phyloP scores from a whole-genome alignment of 2,797 vertebrate genomes.

The Malacoraja senta region DNA sequence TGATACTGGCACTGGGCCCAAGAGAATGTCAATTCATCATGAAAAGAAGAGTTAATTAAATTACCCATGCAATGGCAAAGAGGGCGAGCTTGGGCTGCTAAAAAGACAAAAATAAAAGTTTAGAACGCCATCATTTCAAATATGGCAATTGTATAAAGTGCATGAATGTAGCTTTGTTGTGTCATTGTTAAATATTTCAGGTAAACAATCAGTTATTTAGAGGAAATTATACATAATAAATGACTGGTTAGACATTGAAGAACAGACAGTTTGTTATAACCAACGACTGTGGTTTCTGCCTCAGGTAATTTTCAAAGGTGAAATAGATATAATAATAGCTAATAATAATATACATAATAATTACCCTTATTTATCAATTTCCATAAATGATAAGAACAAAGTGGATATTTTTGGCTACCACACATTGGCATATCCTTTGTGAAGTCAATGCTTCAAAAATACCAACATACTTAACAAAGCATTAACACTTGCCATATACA shows the following conservation, averaged over 20 bases:
- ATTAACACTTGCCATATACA: neutral
- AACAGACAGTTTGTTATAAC: neutral
- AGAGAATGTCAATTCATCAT: slow-evolving; percentile 47
- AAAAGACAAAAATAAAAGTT: slow-evolving; percentile 39
- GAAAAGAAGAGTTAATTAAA: slow-evolving; percentile 47
- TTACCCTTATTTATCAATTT: neutral
- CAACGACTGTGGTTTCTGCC: neutral
- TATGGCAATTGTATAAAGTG: neutral
- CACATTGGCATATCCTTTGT: neutral
- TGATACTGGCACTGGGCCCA: slow-evolving; percentile 42
- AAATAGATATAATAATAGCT: neutral
- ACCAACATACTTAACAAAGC: neutral
- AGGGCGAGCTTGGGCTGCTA: neutral
- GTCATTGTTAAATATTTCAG: slow-evolving; percentile 31
- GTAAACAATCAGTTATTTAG: neutral
- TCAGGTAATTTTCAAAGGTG: neutral
- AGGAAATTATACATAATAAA: slow-evolving; percentile 23
- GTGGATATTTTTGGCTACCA: neutral
- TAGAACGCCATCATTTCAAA: slow-evolving; percentile 43
- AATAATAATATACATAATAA: neutral
- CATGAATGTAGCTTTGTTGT: neutral
- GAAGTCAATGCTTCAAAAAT: neutral
- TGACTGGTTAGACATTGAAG: neutral
- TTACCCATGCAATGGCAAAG: slow-evolving; percentile 43
- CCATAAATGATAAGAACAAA: neutral